phyloP scores from a whole-genome alignment of 2,888 invertebrate genomes.

The Cerastoderma edule region DNA sequence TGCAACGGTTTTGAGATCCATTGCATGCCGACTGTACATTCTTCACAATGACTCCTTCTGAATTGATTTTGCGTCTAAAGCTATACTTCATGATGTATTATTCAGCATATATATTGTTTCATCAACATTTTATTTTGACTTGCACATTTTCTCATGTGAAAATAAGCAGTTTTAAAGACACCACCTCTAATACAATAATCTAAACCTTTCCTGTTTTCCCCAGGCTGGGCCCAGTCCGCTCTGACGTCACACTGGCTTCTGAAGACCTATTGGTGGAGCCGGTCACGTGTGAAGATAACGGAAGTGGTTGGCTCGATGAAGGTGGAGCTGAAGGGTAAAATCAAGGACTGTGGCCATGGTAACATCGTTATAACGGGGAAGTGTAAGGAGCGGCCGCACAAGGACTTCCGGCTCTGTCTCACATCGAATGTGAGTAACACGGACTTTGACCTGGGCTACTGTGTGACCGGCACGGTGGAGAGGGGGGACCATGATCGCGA shows the following conservation, averaged over 20 bases:
- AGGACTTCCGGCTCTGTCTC: constrained; percentile 87
- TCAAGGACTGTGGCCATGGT: constrained; percentile 91
- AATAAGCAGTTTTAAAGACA: no score
- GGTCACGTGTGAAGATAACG: constrained; percentile 92
- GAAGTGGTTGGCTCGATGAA: constrained; percentile 92
- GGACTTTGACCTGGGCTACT: constrained; percentile 95
- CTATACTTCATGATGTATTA: no score
- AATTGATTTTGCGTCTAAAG: no score
- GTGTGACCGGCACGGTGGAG: constrained; percentile 93
- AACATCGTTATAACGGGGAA: constrained; percentile 92
- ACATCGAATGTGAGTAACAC: constrained; percentile 93
- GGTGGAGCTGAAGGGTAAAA: constrained; percentile 90
- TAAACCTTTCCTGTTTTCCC: constrained; percentile 1
- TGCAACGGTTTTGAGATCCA: no score
- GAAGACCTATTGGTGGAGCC: constrained; percentile 94
- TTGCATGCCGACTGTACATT: no score
- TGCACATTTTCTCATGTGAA: no score
- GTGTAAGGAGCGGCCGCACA: constrained; percentile 86
- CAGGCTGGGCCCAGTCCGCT: constrained; percentile 93
- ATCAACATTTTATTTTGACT: no score
- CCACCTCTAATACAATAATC: not conserved
- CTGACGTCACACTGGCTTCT: constrained; percentile 94
- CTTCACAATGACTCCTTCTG: no score
- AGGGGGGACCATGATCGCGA: constrained; percentile 88
- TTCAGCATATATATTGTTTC: no score